These are phyloP conservation scores for Nyctalus aviator DNA, from an alignment of 2,797 vertebrate species.

Conservation along the genomic window DNA sequence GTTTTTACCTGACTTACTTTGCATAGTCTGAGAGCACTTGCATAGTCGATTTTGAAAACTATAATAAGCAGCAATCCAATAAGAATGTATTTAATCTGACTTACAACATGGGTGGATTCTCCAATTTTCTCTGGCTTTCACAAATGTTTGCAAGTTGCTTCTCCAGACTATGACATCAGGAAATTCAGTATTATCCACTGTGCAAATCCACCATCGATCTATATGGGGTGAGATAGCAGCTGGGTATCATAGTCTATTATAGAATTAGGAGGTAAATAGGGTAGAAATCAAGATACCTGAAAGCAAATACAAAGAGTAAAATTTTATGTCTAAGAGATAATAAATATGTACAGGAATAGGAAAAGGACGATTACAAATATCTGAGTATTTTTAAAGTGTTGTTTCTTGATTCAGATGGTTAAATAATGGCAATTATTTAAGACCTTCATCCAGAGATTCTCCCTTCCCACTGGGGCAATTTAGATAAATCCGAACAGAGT, in stretches of 20 bases:
- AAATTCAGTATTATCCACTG: neutral
- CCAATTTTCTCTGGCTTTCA: slow-evolving; percentile 23
- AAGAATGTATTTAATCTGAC: slow-evolving; percentile 42
- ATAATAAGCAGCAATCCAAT: neutral
- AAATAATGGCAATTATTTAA: slow-evolving; percentile 48
- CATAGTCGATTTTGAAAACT: slow-evolving; percentile 54
- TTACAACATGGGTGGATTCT: neutral
- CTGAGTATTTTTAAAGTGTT: neutral
- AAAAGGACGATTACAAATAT: neutral
- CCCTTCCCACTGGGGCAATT: neutral
- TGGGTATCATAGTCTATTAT: neutral
- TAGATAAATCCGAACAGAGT: neutral
- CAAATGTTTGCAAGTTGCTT: slow-evolving; percentile 21
- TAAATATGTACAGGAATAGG: neutral
- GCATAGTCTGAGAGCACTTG: slow-evolving; percentile 43
- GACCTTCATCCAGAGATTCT: neutral
- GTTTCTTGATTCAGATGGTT: neutral
- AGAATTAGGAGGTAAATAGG: neutral
- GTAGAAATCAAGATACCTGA: slow-evolving; percentile 6
- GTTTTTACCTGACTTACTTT: slow-evolving; percentile 37
- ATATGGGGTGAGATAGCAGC: neutral
- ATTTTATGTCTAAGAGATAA: neutral
- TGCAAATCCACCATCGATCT: neutral
- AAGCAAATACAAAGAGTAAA: neutral
- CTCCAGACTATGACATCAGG: neutral